phyloP scores from a whole-genome alignment of 2,113 vertebrate genomes.

The Lipophrys pholis region DNA sequence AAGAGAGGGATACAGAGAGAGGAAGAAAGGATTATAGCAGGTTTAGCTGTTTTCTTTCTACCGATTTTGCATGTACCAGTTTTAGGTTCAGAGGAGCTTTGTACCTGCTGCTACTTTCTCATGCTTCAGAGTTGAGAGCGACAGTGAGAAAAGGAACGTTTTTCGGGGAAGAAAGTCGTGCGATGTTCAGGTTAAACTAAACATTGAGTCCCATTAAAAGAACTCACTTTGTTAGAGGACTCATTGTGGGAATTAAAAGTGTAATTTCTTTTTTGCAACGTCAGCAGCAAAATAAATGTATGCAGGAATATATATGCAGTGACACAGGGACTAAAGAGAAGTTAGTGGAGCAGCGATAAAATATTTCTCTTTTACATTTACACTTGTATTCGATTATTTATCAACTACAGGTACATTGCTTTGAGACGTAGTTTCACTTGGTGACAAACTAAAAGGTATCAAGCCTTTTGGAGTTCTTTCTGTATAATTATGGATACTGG shows the following conservation, averaged over 20 bases:
- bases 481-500: too few relatives aligned
- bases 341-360: too few relatives aligned
- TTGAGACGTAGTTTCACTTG: too few relatives aligned
- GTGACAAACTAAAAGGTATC: too few relatives aligned
- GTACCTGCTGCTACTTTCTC: constrained; percentile 11
- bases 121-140: constrained; percentile 1
- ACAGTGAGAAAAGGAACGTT: not conserved
- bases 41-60: constrained; percentile 65
- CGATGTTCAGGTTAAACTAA: not conserved
- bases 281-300: too few relatives aligned
- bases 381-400: too few relatives aligned
- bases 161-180: not conserved
- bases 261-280: too few relatives aligned
- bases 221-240: not conserved
- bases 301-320: too few relatives aligned
- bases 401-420: too few relatives aligned
- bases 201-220: not conserved
- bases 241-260: not conserved
- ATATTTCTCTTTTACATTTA: too few relatives aligned
- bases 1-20: constrained; percentile 80
- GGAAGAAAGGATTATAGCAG: constrained; percentile 76
- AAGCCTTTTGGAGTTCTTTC: too few relatives aligned
- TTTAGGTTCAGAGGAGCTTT: constrained; percentile 33
- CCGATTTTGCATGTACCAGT: constrained; percentile 45
- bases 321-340: too few relatives aligned